These are phyloP conservation scores for Pachycephala philippinensis DNA, from an alignment of 2,113 vertebrate genomes.

Conservation along the genomic window DNA sequence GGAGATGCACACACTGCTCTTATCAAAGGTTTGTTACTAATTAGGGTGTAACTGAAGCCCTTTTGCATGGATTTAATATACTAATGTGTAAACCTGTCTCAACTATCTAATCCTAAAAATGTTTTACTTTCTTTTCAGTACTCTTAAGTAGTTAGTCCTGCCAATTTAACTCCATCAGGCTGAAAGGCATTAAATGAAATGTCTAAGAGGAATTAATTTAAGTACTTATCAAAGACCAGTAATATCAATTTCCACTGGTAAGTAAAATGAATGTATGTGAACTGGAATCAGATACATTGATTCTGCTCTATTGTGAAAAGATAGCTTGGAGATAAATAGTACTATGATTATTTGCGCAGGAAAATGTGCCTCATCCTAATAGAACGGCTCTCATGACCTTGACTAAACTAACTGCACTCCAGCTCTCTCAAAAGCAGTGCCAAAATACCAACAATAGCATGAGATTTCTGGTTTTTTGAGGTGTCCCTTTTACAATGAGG, in stretches of 20 bases:
- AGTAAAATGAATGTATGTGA: not conserved
- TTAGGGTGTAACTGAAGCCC: not conserved
- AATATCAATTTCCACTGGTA: not conserved
- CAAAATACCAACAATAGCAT: not conserved
- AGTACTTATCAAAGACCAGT: not conserved
- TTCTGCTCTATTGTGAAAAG: not conserved
- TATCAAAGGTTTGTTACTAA: not conserved
- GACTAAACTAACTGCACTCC: not conserved
- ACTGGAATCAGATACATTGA: not conserved
- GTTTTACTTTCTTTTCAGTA: not conserved
- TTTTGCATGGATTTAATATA: not conserved
- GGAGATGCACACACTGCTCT: not conserved
- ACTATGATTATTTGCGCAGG: not conserved
- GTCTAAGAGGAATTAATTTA: constrained; percentile 19
- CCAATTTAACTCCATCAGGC: constrained; percentile 18
- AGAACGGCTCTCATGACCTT: not conserved
- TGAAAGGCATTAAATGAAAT: constrained; percentile 5
- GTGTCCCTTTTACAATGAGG: not conserved
- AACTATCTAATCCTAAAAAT: not conserved
- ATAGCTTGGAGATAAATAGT: not conserved
- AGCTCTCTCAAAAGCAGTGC: not conserved
- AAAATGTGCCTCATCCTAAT: not conserved
- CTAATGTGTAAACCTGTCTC: not conserved
- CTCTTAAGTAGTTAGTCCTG: not conserved
- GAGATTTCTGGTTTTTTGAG: not conserved